These are phyloP conservation scores for Halcyon badia DNA, from an alignment of 2,797 vertebrate genomes.

Conservation along the genomic window DNA sequence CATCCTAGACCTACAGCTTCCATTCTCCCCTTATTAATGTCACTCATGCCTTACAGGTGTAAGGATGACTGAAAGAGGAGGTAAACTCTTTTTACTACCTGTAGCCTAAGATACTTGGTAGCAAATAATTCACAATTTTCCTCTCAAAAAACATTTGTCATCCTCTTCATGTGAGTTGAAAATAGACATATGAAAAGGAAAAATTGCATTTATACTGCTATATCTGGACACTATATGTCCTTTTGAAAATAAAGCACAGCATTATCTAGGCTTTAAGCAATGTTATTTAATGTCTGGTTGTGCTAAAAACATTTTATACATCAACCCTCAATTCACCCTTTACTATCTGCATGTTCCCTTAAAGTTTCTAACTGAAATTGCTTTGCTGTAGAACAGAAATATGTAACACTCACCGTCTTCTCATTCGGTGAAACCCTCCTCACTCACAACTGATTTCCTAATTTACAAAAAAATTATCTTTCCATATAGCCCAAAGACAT, in stretches of 20 bases:
- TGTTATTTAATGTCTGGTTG: background rate
- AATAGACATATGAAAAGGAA: background rate
- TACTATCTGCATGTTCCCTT: background rate
- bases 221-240: background rate
- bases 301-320: background rate
- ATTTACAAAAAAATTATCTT: background rate
- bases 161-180: background rate
- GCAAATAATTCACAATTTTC: background rate
- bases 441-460: background rate
- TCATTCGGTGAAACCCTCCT: background rate
- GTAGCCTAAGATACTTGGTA: background rate
- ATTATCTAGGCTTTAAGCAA: background rate
- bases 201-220: background rate
- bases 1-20: background rate
- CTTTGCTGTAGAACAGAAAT: background rate
- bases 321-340: background rate
- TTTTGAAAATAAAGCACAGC: background rate
- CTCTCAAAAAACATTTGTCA: background rate
- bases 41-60: background rate
- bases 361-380: background rate
- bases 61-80: background rate
- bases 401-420: background rate
- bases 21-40: background rate
- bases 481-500: background rate
- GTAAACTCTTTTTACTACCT: background rate